phyloP scores from a whole-genome alignment of 2,888 invertebrate species.

The Drosophila formosana region DNA sequence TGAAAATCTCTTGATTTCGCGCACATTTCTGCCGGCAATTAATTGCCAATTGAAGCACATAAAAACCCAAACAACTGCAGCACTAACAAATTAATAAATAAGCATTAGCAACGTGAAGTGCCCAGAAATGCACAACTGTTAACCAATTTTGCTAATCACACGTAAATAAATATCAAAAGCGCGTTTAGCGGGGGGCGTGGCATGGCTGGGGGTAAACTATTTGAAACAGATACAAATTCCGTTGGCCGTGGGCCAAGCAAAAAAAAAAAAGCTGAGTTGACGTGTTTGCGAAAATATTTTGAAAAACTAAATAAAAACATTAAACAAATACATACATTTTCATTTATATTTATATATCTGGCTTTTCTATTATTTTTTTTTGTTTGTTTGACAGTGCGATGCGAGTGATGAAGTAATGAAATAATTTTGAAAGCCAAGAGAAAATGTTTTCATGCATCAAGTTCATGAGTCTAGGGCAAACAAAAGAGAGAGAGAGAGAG shows the following conservation, averaged over 20 bases:
- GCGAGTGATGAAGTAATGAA: conserved; percentile 73
- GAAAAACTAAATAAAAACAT: conserved; percentile 55
- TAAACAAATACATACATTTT: conserved; percentile 30
- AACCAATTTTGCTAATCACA: conserved; percentile 60
- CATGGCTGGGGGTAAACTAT: conserved; percentile 54
- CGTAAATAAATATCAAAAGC: conserved; percentile 74
- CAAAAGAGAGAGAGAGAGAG: too few species aligned
- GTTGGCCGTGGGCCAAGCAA: conserved; percentile 55
- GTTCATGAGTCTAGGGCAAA: too few species aligned
- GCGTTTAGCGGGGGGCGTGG: conserved; percentile 35
- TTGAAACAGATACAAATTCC: conserved; percentile 75
- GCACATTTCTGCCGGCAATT: conserved; percentile 35
- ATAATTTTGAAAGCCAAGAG: conserved; percentile 60
- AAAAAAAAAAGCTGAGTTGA: conserved; percentile 47
- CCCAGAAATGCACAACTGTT: conserved; percentile 42
- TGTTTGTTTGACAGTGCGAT: conserved; percentile 54
- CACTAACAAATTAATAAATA: conserved; percentile 31
- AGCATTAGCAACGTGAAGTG: conserved; percentile 21
- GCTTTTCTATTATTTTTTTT: conserved; percentile 8
- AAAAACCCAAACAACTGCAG: conserved; percentile 15
- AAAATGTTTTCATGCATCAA: conserved; percentile 69
- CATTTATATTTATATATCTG: conserved; percentile 4
- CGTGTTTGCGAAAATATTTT: conserved; percentile 74
- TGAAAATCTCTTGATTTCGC: conserved; percentile 48
- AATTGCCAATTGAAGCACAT: conserved; percentile 47